These are phyloP conservation scores for Rousettus leschenaultii DNA, from an alignment of 2,113 vertebrate species.

Conservation along the genomic window DNA sequence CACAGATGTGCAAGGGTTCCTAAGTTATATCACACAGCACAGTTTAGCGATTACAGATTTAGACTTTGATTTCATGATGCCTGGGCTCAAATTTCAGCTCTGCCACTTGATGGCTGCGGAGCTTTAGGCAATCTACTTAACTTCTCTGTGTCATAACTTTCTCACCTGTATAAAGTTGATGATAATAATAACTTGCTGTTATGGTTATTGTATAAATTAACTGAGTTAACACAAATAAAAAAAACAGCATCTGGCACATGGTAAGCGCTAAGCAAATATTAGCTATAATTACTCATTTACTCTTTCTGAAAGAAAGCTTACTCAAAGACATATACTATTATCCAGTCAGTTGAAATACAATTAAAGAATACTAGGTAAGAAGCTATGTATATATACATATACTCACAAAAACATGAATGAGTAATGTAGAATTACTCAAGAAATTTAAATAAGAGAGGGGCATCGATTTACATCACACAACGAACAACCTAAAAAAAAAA, in stretches of 20 bases:
- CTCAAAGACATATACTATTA: background rate
- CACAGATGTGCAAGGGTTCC: background rate
- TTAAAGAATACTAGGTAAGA: background rate
- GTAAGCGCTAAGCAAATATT: background rate
- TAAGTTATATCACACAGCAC: background rate
- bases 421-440: background rate
- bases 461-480: background rate
- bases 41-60: background rate
- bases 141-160: background rate
- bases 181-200: background rate
- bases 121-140: background rate
- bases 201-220: background rate
- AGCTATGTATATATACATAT: background rate
- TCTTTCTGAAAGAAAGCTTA: background rate
- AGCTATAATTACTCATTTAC: background rate
- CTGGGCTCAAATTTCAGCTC: background rate
- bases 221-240: background rate
- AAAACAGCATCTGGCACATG: background rate
- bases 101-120: background rate
- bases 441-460: background rate
- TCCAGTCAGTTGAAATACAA: background rate
- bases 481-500: background rate
- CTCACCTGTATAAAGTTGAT: background rate
- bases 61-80: background rate
- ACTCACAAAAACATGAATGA: background rate